Evolutionary conservation across 1,140 invertebrate species (phyloP).

Genomic region (Calliopsis andreniformis): DNA sequence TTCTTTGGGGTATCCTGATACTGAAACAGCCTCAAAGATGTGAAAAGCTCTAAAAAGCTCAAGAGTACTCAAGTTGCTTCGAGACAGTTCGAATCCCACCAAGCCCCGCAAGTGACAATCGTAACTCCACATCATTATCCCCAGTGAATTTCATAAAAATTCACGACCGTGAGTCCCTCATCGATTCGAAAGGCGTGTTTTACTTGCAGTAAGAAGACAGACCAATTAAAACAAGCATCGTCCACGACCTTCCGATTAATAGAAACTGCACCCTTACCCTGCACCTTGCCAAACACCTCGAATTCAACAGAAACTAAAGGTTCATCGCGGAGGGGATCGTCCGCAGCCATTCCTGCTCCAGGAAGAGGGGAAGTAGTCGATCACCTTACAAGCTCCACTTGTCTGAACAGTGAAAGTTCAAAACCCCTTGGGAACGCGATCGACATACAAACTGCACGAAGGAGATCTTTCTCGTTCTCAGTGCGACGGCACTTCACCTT

Average conservation of each 20-base stretch:
- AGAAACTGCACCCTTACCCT: slow-evolving; percentile 84
- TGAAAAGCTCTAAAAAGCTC: too few species aligned
- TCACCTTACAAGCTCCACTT: slow-evolving; percentile 19
- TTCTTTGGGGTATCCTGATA: too few species aligned
- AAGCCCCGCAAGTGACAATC: too few species aligned
- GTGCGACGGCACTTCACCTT: slow-evolving; percentile 45
- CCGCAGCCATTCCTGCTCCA: slow-evolving; percentile 81
- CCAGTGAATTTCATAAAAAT: too few species aligned
- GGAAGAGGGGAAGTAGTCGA: not conserved
- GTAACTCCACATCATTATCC: too few species aligned
- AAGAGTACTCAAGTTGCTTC: too few species aligned
- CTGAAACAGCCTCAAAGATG: too few species aligned
- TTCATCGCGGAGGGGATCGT: slow-evolving; percentile 81
- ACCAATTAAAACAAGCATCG: not conserved
- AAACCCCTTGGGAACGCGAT: not conserved
- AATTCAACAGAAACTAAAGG: slow-evolving; percentile 91
- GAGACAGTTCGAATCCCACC: too few species aligned
- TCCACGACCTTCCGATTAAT: not conserved
- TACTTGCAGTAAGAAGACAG: too few species aligned
- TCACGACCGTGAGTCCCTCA: too few species aligned
- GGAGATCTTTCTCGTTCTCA: not conserved
- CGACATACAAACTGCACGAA: not conserved
- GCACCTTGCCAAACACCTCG: slow-evolving; percentile 93
- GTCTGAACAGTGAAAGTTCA: not conserved
- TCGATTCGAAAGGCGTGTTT: too few species aligned